Base-by-base conservation (phyloP, 2,888 invertebrate species). In the Tricholauxania praeusta region DNA sequence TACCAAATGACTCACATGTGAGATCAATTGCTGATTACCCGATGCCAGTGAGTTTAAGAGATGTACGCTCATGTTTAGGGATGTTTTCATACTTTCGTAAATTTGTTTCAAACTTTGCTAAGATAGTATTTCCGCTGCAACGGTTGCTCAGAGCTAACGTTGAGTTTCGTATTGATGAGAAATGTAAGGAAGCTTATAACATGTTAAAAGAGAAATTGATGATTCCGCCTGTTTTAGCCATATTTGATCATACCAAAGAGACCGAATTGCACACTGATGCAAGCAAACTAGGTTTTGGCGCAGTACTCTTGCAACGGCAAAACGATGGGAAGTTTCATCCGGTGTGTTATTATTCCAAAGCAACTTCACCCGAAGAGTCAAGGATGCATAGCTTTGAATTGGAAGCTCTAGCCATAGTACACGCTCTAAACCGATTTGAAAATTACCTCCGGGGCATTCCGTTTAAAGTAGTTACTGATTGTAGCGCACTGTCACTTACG, bases 251-350 rank as follows among this genome's bases (percentile, higher is more conserved):
- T 14, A 71, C 72, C 68, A 62, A 67, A 5, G 75, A 78, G 57
- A 81, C 81, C 14, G 81, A 84, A 74, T 64, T 84, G 8, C 83
- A 85, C 71, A 82, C 81, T 3, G 83, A 84, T 75, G 82, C 82
- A 5, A 81, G 81, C 71, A 39, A 73, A 4, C 8, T 75, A 1
- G 84, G 84, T 0, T 76, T 81, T 60, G 84, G 82, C 17, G 80
- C 80, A 3, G 79, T 82, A 12, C 60, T 84, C 7, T n/a, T 85
- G 62, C 80, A 82, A 71, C 74, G 74, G 39, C 73, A 72, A 52
- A 77, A 80, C 8, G 81, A 81, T 72, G 73, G 70, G 1, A 75
- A 76, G 52, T 75, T 80, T 7, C 80, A 82, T 64, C 84, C 84
- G 1, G 80, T 85, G 8, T 82, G 79, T 62, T 85, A 78, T 72